phyloP scores from a whole-genome alignment of 2,888 invertebrate genomes.

The Patella caerulea region DNA sequence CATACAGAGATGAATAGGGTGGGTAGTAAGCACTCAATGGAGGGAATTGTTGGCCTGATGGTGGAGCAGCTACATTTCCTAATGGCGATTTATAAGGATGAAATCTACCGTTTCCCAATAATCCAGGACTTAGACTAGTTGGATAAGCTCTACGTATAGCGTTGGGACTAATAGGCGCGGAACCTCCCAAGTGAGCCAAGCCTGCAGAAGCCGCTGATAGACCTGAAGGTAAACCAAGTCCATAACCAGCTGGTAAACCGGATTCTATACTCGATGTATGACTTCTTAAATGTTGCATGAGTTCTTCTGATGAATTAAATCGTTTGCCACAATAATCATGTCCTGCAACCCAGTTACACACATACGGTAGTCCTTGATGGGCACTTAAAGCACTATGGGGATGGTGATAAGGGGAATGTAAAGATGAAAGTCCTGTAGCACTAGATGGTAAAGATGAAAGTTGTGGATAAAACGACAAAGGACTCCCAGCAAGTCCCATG shows the following conservation, averaged over 20 bases:
- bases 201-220: constrained; percentile 45
- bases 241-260: constrained; percentile 59
- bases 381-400: constrained; percentile 54
- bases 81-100: constrained; percentile 89
- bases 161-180: constrained; percentile 74
- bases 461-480: constrained; percentile 54
- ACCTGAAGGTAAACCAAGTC: constrained; percentile 47
- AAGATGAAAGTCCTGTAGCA: constrained; percentile 55
- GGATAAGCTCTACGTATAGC: constrained; percentile 85
- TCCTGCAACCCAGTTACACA: constrained; percentile 93
- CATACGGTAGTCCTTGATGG: constrained; percentile 70
- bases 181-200: constrained; percentile 19
- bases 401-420: constrained; percentile 49
- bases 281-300: constrained; percentile 91
- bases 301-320: constrained; percentile 92
- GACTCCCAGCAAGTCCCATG: constrained; percentile 53
- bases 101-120: constrained; percentile 87
- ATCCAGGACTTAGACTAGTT: constrained; percentile 80
- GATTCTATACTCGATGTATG: constrained; percentile 79
- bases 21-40: constrained; percentile 74
- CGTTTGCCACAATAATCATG: constrained; percentile 94
- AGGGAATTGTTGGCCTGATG: constrained; percentile 78
- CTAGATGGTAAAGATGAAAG: constrained; percentile 50
- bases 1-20: constrained; percentile 88
- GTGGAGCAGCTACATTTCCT: constrained; percentile 73